These are phyloP conservation scores for Erithacus rubecula DNA, from an alignment of 2,797 vertebrate species.

Conservation along the genomic window DNA sequence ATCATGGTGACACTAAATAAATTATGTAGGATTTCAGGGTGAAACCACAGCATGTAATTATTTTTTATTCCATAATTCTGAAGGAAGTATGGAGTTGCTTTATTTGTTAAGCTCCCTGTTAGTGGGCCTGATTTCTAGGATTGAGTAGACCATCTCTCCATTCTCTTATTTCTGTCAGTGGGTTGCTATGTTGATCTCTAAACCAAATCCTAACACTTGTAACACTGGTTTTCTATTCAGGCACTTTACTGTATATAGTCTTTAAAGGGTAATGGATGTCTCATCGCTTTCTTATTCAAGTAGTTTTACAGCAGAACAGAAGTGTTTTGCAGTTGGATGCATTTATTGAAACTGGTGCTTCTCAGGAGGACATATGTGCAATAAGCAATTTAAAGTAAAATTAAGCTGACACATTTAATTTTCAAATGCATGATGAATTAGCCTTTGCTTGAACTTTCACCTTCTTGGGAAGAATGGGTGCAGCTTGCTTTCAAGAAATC, in stretches of 20 bases:
- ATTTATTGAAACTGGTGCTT: background rate
- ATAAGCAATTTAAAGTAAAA: background rate
- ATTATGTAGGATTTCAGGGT: background rate
- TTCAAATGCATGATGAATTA: conserved; percentile 13
- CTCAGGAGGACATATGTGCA: background rate
- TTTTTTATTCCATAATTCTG: background rate
- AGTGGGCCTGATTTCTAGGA: background rate
- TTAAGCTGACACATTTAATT: background rate
- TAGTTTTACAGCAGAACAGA: background rate
- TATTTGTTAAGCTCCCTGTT: background rate
- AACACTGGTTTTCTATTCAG: background rate
- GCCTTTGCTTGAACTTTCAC: conserved; percentile 5
- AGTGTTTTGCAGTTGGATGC: background rate
- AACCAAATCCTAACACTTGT: background rate
- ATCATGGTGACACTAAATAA: background rate
- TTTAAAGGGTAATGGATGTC: background rate
- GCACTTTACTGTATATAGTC: background rate
- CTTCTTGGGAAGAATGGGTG: conserved; percentile 37
- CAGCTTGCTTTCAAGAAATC: conserved; percentile 20
- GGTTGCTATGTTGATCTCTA: background rate
- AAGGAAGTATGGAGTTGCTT: background rate
- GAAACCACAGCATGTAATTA: background rate
- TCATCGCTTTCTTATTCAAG: background rate
- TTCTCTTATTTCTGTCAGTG: background rate
- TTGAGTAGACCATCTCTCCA: background rate